Percentiles rank a stretch among this genome's conserved stretches.
These are phyloP conservation scores for Caenorhabditis inopinata DNA, from an alignment of 1,140 invertebrate genomes.

Conservation along the genomic window DNA sequence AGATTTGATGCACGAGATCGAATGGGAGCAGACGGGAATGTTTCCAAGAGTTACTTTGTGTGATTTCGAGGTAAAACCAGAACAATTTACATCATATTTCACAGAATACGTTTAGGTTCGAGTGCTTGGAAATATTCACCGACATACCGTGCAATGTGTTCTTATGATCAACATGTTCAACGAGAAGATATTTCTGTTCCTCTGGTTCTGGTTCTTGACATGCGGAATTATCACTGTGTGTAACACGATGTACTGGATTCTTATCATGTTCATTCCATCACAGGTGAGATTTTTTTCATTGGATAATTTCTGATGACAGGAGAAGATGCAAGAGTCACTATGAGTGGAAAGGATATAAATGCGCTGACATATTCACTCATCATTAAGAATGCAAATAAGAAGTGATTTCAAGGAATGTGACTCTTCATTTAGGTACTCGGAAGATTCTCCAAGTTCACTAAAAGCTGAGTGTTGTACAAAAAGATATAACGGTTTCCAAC, in stretches of 20 bases:
- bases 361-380: too few species aligned
- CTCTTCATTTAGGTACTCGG: too few species aligned
- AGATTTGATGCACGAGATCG: conserved; percentile 62
- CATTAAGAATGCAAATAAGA: too few species aligned
- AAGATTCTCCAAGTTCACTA: too few species aligned
- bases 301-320: too few species aligned
- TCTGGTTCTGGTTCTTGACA: conserved; percentile 66
- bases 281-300: conserved; percentile 51
- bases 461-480: too few species aligned
- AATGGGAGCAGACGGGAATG: conserved; percentile 67
- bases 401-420: too few species aligned
- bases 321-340: too few species aligned
- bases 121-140: conserved; percentile 65
- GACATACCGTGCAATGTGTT: conserved; percentile 66
- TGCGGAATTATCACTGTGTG: conserved; percentile 63
- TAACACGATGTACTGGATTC: conserved; percentile 63
- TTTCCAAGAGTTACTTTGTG: conserved; percentile 65
- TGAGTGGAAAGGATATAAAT: too few species aligned
- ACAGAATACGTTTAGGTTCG: conserved; percentile 55
- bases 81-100: neutral
- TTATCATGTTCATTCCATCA: conserved; percentile 65
- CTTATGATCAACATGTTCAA: conserved; percentile 67
- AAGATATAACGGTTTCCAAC: too few species aligned
- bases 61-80: conserved; percentile 63
- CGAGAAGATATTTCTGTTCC: conserved; percentile 65